These are phyloP conservation scores for Lysiphlebus fabarum DNA, from an alignment of 1,140 invertebrate genomes.

Conservation along the genomic window DNA sequence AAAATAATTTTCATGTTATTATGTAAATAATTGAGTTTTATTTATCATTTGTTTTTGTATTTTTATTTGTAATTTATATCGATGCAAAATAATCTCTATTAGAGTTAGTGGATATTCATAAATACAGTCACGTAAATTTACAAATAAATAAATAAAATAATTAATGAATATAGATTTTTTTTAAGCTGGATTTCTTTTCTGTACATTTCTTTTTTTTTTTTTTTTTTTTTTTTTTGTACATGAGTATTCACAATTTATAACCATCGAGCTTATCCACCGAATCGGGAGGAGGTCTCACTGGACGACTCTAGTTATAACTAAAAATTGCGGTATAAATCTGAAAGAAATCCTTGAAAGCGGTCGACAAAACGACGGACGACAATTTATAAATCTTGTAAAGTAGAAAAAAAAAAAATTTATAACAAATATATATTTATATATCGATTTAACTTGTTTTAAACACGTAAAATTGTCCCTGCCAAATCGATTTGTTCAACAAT, in stretches of 20 bases:
- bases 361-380: constrained; percentile 15
- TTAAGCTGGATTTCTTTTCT: too few species aligned
- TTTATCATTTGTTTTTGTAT: too few species aligned
- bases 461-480: not conserved
- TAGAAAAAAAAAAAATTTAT: constrained; percentile 7
- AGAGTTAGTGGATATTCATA: too few species aligned
- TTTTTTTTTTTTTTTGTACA: too few species aligned
- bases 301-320: constrained; percentile 23
- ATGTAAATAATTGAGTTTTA: too few species aligned
- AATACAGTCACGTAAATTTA: constrained; percentile 3
- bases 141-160: not conserved
- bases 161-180: not conserved
- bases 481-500: constrained; percentile 3
- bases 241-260: constrained; percentile 20
- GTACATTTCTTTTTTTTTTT: too few species aligned
- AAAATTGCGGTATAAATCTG: constrained; percentile 26
- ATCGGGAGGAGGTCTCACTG: not conserved
- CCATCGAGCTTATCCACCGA: constrained; percentile 21
- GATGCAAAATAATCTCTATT: too few species aligned
- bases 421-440: not conserved
- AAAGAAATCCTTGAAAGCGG: constrained; percentile 21
- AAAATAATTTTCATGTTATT: too few species aligned
- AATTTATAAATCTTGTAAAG: constrained; percentile 18
- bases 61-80: too few species aligned
- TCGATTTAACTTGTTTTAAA: too few species aligned